Base-by-base conservation (phyloP, 1,140 invertebrate genomes). In the Caerostris extrusa region DNA sequence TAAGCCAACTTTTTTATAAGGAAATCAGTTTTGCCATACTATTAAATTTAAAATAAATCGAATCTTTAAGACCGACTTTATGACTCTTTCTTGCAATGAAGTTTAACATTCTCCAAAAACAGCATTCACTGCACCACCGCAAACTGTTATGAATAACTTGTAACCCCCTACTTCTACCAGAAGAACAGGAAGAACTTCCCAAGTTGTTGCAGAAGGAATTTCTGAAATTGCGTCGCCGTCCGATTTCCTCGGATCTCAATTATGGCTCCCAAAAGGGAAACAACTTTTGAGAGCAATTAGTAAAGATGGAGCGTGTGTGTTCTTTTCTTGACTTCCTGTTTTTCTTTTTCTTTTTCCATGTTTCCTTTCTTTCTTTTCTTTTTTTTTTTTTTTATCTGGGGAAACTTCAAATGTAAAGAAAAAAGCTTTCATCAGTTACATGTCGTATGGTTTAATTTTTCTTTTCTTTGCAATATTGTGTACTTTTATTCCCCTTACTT, bases 221-320 rank as follows among this genome's bases (percentile, higher is more conserved):
- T 88, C 85, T 14, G 85, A 19, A 87, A 87, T 64, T 53, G 60
- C 61, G 10, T 53, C 14, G 50, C 86, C 53, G 12, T 50, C 58
- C 61, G 86, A 64, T 60, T 88, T 67, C 86, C 60, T 14, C 57
- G 53, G 60, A 17, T 19, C 57, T 67, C 88, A 90, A 90, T 90
- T 90, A 90, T 71, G 67, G 55, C 55, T 90, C 87, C 87, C 61
- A 69, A 90, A 90, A 90, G 67, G 64, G 56, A 71, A 10, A 71
- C 67, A 53, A 88, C 10, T 69, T 58, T 55, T 56, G 88, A 90
- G 67, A 90, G 88, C 88, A 90, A 90, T 90, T 90, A 90, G 88
- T 90, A 90, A 71, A 90, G n/a, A n/a, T n/a, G 71, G 71, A 67
- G 88, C 56, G n/a, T 50, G 56, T 19, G 60, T 57, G 86, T 34